These are phyloP conservation scores for Plectus sambesii DNA, from an alignment of 1,140 invertebrate species.

Conservation along the genomic window DNA sequence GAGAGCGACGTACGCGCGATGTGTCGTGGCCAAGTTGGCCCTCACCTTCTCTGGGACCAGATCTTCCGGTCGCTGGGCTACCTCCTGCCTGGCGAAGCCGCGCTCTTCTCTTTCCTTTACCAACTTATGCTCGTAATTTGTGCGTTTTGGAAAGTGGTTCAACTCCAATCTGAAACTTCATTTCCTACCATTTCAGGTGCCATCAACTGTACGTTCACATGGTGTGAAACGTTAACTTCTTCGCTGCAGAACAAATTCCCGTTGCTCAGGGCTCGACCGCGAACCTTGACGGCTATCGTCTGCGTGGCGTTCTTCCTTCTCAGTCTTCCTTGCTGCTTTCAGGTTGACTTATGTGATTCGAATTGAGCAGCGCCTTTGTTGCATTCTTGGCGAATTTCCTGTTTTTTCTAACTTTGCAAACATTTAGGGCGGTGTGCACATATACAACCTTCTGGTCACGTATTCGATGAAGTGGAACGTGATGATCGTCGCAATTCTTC, in stretches of 20 bases:
- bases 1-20: too few relatives aligned
- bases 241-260: constrained; percentile 13
- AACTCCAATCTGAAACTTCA: too few relatives aligned
- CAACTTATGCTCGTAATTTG: constrained; percentile 15
- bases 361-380: too few relatives aligned
- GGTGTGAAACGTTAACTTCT: constrained; percentile 13
- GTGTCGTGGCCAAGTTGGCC: neutral
- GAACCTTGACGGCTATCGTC: constrained; percentile 2
- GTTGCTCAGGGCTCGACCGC: constrained; percentile 6
- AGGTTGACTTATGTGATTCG: too few relatives aligned
- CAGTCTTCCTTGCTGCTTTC: constrained; percentile 15
- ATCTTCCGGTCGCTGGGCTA: constrained; percentile 15
- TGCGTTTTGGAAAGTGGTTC: too few relatives aligned
- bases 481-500: constrained; percentile 11
- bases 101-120: constrained; percentile 14
- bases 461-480: constrained; percentile 17
- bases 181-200: too few relatives aligned
- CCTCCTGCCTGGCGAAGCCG: constrained; percentile 7
- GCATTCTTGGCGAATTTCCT: neutral
- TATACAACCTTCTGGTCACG: constrained; percentile 16
- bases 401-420: neutral
- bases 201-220: constrained; percentile 15
- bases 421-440: constrained; percentile 16
- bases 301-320: constrained; percentile 6
- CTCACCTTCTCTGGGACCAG: constrained; percentile 1